Conservation (phyloP, 2,797 vertebrate genomes). For the Acanthis flammea region DNA sequence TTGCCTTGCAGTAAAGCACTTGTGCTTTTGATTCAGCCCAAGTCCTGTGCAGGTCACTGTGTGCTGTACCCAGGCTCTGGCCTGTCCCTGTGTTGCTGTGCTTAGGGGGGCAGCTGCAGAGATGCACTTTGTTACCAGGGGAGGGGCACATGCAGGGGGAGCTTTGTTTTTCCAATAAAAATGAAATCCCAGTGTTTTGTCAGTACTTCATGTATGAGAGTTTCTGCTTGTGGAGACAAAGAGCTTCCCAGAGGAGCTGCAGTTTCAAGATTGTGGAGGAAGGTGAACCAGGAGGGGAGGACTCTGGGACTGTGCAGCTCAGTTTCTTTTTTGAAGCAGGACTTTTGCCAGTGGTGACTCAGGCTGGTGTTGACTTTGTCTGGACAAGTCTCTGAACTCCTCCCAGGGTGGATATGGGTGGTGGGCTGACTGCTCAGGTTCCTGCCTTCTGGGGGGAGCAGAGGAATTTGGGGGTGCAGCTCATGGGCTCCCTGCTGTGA, state of each 20-base stretch:
- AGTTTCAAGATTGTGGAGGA: neutral
- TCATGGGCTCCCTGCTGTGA: neutral
- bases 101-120: neutral
- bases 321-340: neutral
- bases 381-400: neutral
- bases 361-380: neutral
- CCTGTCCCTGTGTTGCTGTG: neutral
- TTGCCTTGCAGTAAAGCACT: neutral
- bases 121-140: neutral
- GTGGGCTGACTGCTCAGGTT: neutral
- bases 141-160: neutral
- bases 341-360: neutral
- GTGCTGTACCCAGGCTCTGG: fast-evolving
- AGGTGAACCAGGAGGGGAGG: neutral
- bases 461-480: neutral
- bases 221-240: neutral
- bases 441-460: neutral
- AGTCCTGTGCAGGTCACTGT: neutral
- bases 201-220: neutral
- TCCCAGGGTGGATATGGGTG: neutral
- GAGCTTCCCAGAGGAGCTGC: neutral
- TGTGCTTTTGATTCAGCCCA: neutral
- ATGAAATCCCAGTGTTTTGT: neutral
- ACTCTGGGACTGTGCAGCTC: neutral
- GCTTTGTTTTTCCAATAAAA: neutral